Conservation (phyloP, 2,888 invertebrate species). For the Orthosia gracilis region DNA sequence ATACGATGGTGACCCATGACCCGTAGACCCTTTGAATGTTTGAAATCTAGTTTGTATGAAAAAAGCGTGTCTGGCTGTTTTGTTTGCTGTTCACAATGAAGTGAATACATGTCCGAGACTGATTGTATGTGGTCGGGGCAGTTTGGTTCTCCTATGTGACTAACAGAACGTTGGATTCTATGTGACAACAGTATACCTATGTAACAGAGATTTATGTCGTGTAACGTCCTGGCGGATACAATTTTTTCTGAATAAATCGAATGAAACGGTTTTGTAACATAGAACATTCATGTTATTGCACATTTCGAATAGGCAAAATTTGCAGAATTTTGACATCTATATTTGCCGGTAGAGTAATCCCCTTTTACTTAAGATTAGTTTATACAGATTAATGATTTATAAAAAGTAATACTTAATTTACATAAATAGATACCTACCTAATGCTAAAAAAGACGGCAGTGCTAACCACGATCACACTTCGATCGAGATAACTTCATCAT, state of each 20-base stretch:
- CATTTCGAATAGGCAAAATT: too few species aligned
- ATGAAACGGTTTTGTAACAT: neutral
- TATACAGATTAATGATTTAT: neutral
- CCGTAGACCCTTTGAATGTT: constrained; percentile 86
- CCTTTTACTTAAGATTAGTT: neutral
- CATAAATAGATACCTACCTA: neutral
- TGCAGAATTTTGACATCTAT: too few species aligned
- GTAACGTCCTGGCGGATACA: neutral
- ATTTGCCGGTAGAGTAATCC: neutral
- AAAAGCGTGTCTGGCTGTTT: constrained; percentile 84
- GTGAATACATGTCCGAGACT: constrained; percentile 79
- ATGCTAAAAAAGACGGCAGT: neutral
- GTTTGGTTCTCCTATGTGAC: constrained; percentile 67
- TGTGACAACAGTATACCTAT: constrained; percentile 3
- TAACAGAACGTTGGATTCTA: constrained; percentile 39
- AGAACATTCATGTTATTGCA: neutral
- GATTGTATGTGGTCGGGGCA: constrained; percentile 80
- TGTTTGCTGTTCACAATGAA: constrained; percentile 76
- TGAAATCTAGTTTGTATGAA: constrained; percentile 87
- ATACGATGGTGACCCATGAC: constrained; percentile 89
- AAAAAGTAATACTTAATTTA: neutral
- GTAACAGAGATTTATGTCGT: neutral
- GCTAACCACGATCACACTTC: constrained; percentile 27
- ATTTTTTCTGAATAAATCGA: neutral
- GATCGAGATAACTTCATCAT: constrained; percentile 72